Percentiles rank a stretch among this genome's conserved stretches.
These are phyloP conservation scores for Chironomus riparius DNA, from an alignment of 2,888 invertebrate genomes.

Conservation along the genomic window DNA sequence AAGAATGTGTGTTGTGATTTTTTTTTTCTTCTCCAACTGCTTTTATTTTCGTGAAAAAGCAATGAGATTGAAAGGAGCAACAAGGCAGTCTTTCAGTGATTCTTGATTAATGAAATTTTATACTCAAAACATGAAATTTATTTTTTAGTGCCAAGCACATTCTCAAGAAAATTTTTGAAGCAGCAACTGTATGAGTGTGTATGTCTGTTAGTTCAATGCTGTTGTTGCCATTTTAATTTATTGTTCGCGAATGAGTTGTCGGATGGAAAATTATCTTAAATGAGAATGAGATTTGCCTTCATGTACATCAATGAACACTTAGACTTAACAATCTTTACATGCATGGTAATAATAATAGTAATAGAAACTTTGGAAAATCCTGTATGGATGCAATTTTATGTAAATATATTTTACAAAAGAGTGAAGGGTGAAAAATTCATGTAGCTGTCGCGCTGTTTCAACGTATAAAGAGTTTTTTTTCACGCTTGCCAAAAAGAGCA, in stretches of 20 bases:
- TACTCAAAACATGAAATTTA: neutral
- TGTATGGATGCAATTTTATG: neutral
- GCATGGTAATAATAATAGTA: too few relatives aligned
- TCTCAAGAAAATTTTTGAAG: too few relatives aligned
- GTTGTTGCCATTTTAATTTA: slow-evolving; percentile 21
- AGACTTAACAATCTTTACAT: too few relatives aligned
- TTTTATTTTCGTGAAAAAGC: neutral
- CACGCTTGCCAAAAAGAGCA: neutral
- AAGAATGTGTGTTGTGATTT: too few relatives aligned
- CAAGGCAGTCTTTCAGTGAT: neutral
- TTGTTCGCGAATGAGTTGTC: slow-evolving; percentile 19
- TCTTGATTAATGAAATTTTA: slow-evolving; percentile 27
- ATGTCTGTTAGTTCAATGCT: neutral
- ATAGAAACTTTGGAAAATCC: too few relatives aligned
- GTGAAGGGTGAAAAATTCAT: neutral
- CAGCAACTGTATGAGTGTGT: too few relatives aligned
- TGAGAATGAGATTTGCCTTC: neutral
- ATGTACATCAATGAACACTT: too few relatives aligned
- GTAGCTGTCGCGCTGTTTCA: neutral
- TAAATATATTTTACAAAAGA: neutral
- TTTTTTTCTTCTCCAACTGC: neutral
- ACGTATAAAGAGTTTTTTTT: neutral
- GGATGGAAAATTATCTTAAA: neutral
- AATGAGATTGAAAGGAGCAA: slow-evolving; percentile 9
- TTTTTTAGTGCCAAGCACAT: neutral